Evolutionary conservation across 2,888 invertebrate genomes (phyloP).

Genomic region (Callimorpha dominula): DNA sequence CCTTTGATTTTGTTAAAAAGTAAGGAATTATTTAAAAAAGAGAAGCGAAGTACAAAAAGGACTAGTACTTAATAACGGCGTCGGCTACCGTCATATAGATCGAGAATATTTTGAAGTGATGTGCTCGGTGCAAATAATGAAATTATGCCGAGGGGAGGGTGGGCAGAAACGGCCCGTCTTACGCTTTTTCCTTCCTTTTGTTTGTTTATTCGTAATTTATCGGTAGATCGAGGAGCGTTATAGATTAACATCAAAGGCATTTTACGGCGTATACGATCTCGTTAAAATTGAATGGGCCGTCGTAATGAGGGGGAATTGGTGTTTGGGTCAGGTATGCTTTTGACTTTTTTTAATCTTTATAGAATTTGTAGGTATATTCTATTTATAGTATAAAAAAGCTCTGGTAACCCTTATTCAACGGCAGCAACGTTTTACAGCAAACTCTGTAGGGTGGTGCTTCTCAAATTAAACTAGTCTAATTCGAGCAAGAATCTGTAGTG

Average conservation of each 20-base stretch:
- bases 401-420: not conserved
- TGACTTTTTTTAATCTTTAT: conserved; percentile 26
- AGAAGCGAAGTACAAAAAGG: conserved; percentile 34
- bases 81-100: conserved; percentile 55
- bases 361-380: not conserved
- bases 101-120: conserved; percentile 68
- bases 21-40: conserved; percentile 21
- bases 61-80: conserved; percentile 46
- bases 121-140: conserved; percentile 73
- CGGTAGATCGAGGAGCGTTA: conserved; percentile 75
- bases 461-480: not conserved
- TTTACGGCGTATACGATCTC: conserved; percentile 64
- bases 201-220: conserved; percentile 80
- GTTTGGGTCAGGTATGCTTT: conserved; percentile 50
- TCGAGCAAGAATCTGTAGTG: not conserved
- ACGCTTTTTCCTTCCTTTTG: conserved; percentile 69
- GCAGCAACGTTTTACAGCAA: not conserved
- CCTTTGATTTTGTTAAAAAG: conserved; percentile 13
- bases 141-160: conserved; percentile 64
- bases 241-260: conserved; percentile 80
- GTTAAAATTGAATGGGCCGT: conserved; percentile 73
- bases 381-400: not conserved
- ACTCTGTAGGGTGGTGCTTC: not conserved
- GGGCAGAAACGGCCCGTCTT: conserved; percentile 49
- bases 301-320: conserved; percentile 60